Evolutionary conservation across 2,113 vertebrate genomes (phyloP).

Genomic region (Thamnaconus septentrionalis): DNA sequence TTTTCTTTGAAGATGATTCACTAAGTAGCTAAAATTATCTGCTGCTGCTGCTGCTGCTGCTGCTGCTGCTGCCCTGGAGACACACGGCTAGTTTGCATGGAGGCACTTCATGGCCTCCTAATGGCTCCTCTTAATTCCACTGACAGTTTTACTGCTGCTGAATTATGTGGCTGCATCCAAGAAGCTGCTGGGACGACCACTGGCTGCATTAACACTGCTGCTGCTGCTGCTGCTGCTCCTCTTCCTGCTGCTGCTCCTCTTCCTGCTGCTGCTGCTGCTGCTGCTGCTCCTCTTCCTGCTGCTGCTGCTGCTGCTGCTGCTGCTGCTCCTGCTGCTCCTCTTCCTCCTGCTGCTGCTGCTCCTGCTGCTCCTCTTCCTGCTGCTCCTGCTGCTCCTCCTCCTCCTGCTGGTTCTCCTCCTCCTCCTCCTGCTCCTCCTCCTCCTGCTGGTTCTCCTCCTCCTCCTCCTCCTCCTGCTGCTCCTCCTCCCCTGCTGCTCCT

Average conservation of each 20-base stretch:
- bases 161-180: constrained; percentile 67
- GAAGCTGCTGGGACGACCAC: constrained; percentile 61
- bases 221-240: constrained; percentile 21
- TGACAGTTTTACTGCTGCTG: constrained; percentile 78
- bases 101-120: constrained; percentile 73
- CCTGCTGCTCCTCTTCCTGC: constrained; percentile 37
- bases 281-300: constrained; percentile 21
- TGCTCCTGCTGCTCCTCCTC: constrained; percentile 21
- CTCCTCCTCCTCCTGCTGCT: constrained; percentile 8
- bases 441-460: constrained; percentile 23
- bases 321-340: constrained; percentile 56
- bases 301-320: not conserved
- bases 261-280: constrained; percentile 20
- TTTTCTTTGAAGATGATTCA: constrained; percentile 73
- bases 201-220: constrained; percentile 59
- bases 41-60: constrained; percentile 20
- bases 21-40: constrained; percentile 77
- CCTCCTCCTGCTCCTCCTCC: not conserved
- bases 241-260: constrained; percentile 40
- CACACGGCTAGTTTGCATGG: constrained; percentile 67
- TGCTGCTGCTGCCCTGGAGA: constrained; percentile 53
- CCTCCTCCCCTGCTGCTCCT: too few relatives aligned
- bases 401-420: constrained; percentile 22
- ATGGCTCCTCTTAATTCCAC: constrained; percentile 79
- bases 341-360: constrained; percentile 30